These are phyloP conservation scores for Deroptyus accipitrinus DNA, from an alignment of 2,113 vertebrate genomes.

Conservation along the genomic window DNA sequence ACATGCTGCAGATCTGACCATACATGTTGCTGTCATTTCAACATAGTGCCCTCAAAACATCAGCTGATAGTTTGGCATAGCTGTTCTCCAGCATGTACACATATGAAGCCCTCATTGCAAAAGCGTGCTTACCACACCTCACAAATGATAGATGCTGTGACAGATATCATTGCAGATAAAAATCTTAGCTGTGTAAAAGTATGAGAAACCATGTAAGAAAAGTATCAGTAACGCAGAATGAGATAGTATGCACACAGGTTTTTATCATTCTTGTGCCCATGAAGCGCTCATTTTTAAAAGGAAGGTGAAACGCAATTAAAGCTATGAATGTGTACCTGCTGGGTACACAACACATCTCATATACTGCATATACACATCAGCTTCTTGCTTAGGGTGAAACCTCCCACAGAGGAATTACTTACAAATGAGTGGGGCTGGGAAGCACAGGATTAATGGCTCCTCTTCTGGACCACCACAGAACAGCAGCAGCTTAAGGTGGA, in stretches of 20 bases:
- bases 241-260: neutral
- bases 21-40: conserved; percentile 66
- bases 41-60: conserved; percentile 59
- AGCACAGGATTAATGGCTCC: neutral
- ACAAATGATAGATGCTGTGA: conserved; percentile 56
- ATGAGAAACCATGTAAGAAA: conserved; percentile 41
- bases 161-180: conserved; percentile 38
- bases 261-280: neutral
- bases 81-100: conserved; percentile 14
- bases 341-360: neutral
- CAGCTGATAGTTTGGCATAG: conserved; percentile 41
- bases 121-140: conserved; percentile 40
- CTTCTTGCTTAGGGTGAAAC: neutral
- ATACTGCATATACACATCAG: neutral
- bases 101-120: conserved; percentile 58
- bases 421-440: neutral
- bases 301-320: neutral
- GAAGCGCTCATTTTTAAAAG: neutral
- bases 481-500: neutral
- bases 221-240: neutral
- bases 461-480: neutral
- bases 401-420: neutral
- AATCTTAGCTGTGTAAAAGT: conserved; percentile 33
- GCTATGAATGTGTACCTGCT: neutral
- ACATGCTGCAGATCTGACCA: conserved; percentile 61